Evolutionary conservation across 2,888 invertebrate genomes (phyloP), one percentile per base, ranked within the genome.

Genomic region (Rhagophthalmus giganteus): DNA sequence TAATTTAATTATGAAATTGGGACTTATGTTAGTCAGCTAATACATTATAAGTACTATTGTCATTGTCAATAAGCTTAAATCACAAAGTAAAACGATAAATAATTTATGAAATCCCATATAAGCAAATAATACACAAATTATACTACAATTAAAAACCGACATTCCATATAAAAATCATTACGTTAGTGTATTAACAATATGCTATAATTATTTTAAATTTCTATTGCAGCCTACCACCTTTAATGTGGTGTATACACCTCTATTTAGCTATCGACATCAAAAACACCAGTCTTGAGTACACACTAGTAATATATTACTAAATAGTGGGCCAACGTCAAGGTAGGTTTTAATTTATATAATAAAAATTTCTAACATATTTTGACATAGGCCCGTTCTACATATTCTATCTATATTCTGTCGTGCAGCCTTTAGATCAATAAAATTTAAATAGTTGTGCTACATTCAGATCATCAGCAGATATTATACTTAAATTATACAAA

Each of bases 261-360:
- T 61, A 65, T 61, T 64, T 68, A 69, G 59, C 68, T 74, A 73
- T 74, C 72, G 72, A 73, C 73, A 72, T 73, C 69, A 59, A 71
- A 72, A 72, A 73, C 72, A 72, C 71, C 73, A 74, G 74, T 74
- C 74, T 74, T 74, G 70, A 71, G 71, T 71, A 70, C 63, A 70
- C 69, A 69, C 69, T 71, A 71, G 69, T 65, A 65, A 64, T 67
- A 65, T 60, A 63, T 58, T 64, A 63, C 58, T 42, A 45, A 41
- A 41, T 44, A 32, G 24, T 15, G 26, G 34, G 26, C 26, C 11
- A 30, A 41, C 31, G 13, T 11, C 13, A 1, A n/a, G 5, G 7
- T 14, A 14, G n/a, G 20, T 20, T n/a, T n/a, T 7, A 20, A 20
- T 20, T 20, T 20, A 28, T 11, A 28, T 6, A 28, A 28, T n/a